Percentiles rank a stretch among this genome's conserved stretches.
Evolutionary conservation across 2,888 invertebrate genomes (phyloP).

Genomic region (Cerastis leucographa): DNA sequence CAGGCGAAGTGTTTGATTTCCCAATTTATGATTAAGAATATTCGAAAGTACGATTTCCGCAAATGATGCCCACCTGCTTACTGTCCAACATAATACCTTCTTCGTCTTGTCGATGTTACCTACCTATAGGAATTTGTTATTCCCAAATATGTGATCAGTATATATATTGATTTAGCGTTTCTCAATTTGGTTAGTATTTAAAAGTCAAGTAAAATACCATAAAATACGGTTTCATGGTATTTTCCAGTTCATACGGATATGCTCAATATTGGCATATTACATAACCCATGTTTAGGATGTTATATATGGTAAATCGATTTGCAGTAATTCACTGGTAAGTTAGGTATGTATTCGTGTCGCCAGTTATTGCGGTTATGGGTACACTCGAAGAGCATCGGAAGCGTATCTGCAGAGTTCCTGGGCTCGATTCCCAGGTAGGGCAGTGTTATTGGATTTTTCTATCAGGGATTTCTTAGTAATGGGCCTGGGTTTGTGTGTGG

Average conservation of each 20-base stretch:
- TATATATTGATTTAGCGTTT: conserved; percentile 6
- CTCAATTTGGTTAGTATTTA: conserved; percentile 22
- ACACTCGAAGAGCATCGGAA: not conserved
- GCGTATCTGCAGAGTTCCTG: not conserved
- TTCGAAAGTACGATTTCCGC: not conserved
- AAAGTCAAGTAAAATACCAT: conserved; percentile 39
- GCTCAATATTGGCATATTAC: conserved; percentile 35
- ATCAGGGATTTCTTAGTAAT: no score
- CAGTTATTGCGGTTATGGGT: not conserved
- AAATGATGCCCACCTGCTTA: not conserved
- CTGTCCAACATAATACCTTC: not conserved
- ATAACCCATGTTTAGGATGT: conserved; percentile 4
- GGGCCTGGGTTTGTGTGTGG: not conserved
- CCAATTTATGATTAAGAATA: not conserved
- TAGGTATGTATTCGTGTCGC: not conserved
- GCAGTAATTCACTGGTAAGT: not conserved
- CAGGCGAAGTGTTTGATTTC: not conserved
- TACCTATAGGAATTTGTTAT: conserved; percentile 8
- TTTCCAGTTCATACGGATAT: conserved; percentile 26
- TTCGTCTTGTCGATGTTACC: not conserved
- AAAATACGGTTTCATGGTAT: conserved; percentile 41
- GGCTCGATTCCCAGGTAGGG: not conserved
- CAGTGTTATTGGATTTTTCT: not conserved
- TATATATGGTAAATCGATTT: conserved; percentile 39
- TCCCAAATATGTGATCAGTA: conserved; percentile 6